Base-by-base conservation (phyloP, 2,888 invertebrate species). In the Psylliodes chrysocephalus region DNA sequence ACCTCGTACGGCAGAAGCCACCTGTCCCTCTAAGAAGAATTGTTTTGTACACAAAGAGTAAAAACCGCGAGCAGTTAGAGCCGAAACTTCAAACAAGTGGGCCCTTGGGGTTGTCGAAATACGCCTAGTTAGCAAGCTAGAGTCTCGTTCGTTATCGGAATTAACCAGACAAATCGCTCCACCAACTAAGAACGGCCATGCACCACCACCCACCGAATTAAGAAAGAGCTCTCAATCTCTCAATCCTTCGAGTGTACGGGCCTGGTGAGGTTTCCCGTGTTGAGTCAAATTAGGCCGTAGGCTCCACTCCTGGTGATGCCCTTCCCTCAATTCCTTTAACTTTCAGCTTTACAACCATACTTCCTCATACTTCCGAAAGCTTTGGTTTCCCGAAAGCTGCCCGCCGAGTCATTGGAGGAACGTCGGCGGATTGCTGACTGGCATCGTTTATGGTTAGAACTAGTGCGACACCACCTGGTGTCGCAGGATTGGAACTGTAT, bases 81-180 rank as follows among this genome's bases (percentile, higher is more conserved):
- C 64, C 72, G 71, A 69, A 71, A 61, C 66, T 60, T 68, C 64
- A 6, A 25, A 40, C 51, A 63, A 59, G 66, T 65, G 72, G 71
- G 69, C 70, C 71, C 72, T 73, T 70, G 71, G 66, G 75, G 73
- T 75, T n/a, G 72, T 71, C 75, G 71, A 70, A 69, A 75, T 56
- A 77, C 80, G 79, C 80, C 85, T 86, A 85, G 82, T 86, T 85
- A 86, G 83, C 82, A 86, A 84, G 85, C n/a, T n/a, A n/a, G n/a
- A n/a, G n/a, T n/a, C n/a, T n/a, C n/a, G n/a, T n/a, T n/a, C n/a
- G n/a, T n/a, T 83, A 83, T 85, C 84, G 85, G 86, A 90, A 89
- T 89, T 86, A 89, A 89, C 87, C 89, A 88, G 88, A 89, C 88
- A 88, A 87, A 88, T 88, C 87, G 82, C 86, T 87, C 87, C 87